Conservation (phyloP, 2,888 invertebrate genomes). For the Tricholauxania praeusta region DNA sequence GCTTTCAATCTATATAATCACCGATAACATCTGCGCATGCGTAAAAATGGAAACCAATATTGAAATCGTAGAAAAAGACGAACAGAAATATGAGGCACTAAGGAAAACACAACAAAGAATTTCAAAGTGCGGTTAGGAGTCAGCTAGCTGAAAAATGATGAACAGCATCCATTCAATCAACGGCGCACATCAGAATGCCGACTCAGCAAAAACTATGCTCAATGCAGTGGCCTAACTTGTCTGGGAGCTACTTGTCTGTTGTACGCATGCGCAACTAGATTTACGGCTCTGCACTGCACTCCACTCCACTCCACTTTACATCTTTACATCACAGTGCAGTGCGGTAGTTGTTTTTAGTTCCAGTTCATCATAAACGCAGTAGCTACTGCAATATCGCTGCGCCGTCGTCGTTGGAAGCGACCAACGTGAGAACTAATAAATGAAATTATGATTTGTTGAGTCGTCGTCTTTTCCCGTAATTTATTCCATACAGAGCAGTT, state of each 20-base stretch:
- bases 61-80: constrained; percentile 32
- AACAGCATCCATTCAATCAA: constrained; percentile 35
- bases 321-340: background rate
- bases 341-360: background rate
- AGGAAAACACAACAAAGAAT: constrained; percentile 11
- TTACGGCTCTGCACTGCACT: background rate
- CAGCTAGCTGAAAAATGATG: constrained; percentile 25
- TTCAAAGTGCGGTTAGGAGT: constrained; percentile 36
- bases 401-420: constrained; percentile 39
- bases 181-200: background rate
- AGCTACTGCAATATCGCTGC: background rate
- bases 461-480: constrained; percentile 21
- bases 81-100: background rate
- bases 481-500: constrained; percentile 13
- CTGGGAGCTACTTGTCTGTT: constrained; percentile 29
- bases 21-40: constrained; percentile 45
- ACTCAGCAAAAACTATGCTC: background rate
- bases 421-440: constrained; percentile 49
- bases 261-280: constrained; percentile 41
- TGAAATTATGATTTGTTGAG: constrained; percentile 45
- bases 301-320: too few relatives aligned
- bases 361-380: background rate
- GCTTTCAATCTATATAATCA: constrained; percentile 37
- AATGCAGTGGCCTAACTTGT: constrained; percentile 22
- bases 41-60: constrained; percentile 45